phyloP scores from a whole-genome alignment of 2,113 vertebrate species.

The Heliornis fulica region DNA sequence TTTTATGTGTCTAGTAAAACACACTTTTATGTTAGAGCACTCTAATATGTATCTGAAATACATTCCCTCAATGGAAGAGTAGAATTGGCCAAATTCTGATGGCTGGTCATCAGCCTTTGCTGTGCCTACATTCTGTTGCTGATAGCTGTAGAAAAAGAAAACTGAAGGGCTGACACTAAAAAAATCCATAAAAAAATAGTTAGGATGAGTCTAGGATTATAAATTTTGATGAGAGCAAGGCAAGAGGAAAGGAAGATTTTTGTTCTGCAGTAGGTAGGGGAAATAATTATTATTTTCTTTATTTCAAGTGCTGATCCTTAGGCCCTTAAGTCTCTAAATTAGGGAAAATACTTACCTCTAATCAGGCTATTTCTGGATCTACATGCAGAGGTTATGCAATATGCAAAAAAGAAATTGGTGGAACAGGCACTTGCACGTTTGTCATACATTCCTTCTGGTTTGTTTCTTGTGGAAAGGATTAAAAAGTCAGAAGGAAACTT shows the following conservation, averaged over 20 bases:
- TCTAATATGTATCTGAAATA: background rate
- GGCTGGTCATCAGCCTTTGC: background rate
- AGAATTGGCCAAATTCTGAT: background rate
- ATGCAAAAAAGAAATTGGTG: background rate
- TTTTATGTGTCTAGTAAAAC: background rate
- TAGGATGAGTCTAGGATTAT: background rate
- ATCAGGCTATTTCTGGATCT: background rate
- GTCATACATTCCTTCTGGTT: background rate
- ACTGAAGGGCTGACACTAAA: background rate
- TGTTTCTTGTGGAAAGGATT: background rate
- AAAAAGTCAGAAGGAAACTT: background rate
- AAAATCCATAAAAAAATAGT: fast-evolving
- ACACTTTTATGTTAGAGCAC: background rate
- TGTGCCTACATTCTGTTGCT: background rate
- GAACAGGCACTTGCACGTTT: background rate
- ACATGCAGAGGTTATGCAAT: background rate
- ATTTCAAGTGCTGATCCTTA: background rate
- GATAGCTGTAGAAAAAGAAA: background rate
- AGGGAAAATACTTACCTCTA: background rate
- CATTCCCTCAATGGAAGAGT: background rate
- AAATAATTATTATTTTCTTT: background rate
- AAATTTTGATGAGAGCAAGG: background rate
- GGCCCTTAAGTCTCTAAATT: background rate
- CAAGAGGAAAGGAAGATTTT: background rate
- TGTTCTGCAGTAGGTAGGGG: background rate